phyloP scores from a whole-genome alignment of 1,140 invertebrate species.

The Drosophila ercepeae region DNA sequence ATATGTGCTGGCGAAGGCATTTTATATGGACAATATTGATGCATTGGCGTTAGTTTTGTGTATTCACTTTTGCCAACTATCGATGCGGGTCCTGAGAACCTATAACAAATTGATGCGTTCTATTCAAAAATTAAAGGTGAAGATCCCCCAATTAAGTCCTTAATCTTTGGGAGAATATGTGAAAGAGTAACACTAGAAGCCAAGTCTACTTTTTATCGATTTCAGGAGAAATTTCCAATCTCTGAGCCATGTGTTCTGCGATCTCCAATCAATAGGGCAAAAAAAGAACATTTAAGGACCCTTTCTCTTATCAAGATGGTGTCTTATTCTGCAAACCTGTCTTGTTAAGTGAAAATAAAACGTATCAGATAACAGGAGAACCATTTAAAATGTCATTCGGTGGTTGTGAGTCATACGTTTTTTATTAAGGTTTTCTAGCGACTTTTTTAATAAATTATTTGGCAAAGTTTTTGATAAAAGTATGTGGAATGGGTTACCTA shows the following conservation, averaged over 20 bases:
- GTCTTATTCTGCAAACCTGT: not conserved
- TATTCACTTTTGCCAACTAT: not conserved
- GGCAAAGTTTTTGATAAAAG: not conserved
- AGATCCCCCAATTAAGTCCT: conserved; percentile 30
- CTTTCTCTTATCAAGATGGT: not conserved
- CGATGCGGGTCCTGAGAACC: not conserved
- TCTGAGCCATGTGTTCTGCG: not conserved
- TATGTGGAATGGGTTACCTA: too few species aligned
- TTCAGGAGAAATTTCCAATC: conserved; percentile 6
- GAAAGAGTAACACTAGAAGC: conserved; percentile 48
- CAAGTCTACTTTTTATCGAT: conserved; percentile 10
- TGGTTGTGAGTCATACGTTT: conserved; percentile 13
- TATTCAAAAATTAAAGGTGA: not conserved
- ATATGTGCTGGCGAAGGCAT: conserved; percentile 58
- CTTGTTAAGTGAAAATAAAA: conserved; percentile 24
- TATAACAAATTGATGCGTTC: not conserved
- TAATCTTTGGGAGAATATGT: conserved; percentile 23
- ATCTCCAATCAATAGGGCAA: not conserved
- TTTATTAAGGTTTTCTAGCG: not conserved
- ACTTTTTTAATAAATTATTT: not conserved
- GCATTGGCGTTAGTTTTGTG: not conserved
- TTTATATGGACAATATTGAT: not conserved
- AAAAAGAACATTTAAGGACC: not conserved
- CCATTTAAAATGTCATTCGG: conserved; percentile 27
- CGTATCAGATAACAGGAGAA: conserved; percentile 57